Conservation (phyloP, 1,140 invertebrate species). For the Bombus terrestris region DNA sequence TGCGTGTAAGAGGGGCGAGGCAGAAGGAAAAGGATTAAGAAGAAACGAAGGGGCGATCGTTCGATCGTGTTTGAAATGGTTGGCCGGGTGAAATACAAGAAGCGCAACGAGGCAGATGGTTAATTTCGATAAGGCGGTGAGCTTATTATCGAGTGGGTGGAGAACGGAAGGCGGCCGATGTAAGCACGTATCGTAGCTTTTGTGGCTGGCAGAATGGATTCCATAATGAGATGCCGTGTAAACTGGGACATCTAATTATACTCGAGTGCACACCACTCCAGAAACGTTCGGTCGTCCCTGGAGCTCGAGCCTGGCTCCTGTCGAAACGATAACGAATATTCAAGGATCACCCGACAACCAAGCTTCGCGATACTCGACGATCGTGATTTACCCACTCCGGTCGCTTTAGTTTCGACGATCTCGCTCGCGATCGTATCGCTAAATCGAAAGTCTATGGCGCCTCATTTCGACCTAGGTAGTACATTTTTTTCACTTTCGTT, state of each 20-base stretch:
- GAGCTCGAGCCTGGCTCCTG: slow-evolving; percentile 48
- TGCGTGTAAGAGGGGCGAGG: not conserved
- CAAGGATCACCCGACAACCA: slow-evolving; percentile 42
- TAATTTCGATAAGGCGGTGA: slow-evolving; percentile 50
- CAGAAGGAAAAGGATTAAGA: not conserved
- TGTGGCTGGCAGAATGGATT: slow-evolving; percentile 66
- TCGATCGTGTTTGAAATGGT: not conserved
- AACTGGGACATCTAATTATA: slow-evolving; percentile 76
- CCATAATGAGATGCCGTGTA: slow-evolving; percentile 73
- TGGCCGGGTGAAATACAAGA: not conserved
- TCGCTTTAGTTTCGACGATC: not conserved
- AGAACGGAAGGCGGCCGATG: slow-evolving; percentile 43
- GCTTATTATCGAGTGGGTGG: slow-evolving; percentile 64
- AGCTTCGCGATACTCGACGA: slow-evolving; percentile 4
- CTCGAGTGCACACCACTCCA: slow-evolving; percentile 69
- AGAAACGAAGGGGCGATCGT: not conserved
- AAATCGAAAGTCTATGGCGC: not conserved
- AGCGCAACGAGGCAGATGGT: slow-evolving; percentile 36
- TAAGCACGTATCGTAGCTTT: slow-evolving; percentile 62
- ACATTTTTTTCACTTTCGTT: too few relatives aligned
- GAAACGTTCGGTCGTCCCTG: slow-evolving; percentile 61
- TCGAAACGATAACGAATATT: slow-evolving; percentile 56
- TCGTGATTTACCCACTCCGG: slow-evolving; percentile 10
- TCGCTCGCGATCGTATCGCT: not conserved
- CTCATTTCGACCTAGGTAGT: too few relatives aligned